Percentiles rank a stretch among this genome's conserved stretches.
phyloP scores from a whole-genome alignment of 2,797 vertebrate species.

The Falco novaeseelandiae region DNA sequence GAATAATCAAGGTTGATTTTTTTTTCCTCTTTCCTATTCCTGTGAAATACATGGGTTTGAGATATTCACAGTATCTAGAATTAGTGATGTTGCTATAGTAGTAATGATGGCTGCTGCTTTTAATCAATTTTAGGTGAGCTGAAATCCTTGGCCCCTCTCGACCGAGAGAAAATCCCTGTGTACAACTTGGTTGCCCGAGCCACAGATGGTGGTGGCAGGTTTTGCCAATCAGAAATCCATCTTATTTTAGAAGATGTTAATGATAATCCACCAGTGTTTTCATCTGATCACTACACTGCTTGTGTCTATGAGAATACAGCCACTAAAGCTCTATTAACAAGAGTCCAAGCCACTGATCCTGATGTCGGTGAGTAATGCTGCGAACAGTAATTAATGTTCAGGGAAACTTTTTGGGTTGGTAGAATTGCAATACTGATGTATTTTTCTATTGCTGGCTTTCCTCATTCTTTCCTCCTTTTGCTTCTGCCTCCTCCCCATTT shows the following conservation, averaged over 20 bases:
- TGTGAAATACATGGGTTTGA: background rate
- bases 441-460: background rate
- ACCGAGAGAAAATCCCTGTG: conserved; percentile 84
- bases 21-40: background rate
- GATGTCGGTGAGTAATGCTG: conserved; percentile 80
- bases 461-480: background rate
- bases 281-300: conserved; percentile 82
- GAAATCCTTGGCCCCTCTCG: conserved; percentile 84
- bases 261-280: conserved; percentile 93
- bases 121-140: conserved; percentile 85
- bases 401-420: background rate
- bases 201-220: conserved; percentile 90
- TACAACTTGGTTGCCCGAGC: conserved; percentile 89
- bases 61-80: background rate
- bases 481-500: background rate
- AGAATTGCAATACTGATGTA: background rate
- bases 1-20: background rate
- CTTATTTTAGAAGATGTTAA: conserved; percentile 91
- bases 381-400: background rate
- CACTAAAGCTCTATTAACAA: conserved; percentile 90
- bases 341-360: conserved; percentile 92
- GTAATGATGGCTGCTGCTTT: background rate
- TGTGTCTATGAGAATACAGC: conserved; percentile 93
- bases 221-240: conserved; percentile 85
- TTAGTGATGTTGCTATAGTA: background rate